A percentile compares a stretch with the other conserved stretches of the same genome.
These are phyloP conservation scores for Numenius phaeopus DNA, from an alignment of 2,797 vertebrate genomes.

Conservation along the genomic window DNA sequence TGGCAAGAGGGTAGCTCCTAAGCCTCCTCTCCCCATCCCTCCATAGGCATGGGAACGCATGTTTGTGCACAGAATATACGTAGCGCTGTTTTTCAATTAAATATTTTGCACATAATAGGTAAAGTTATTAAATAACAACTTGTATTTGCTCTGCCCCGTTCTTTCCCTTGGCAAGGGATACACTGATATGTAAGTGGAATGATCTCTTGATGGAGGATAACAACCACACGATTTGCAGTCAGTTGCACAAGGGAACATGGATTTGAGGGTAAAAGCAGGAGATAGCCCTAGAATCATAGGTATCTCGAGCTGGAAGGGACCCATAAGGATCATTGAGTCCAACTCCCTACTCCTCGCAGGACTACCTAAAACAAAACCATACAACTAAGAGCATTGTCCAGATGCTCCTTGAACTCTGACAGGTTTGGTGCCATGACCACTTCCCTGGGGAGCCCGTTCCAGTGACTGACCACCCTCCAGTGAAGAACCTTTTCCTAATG, in stretches of 20 bases:
- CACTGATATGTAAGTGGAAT: neutral
- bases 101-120: neutral
- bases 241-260: neutral
- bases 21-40: neutral
- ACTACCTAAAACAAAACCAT: neutral
- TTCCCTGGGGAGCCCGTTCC: neutral
- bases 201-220: neutral
- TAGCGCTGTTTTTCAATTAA: neutral
- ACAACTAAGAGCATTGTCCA: neutral
- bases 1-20: neutral
- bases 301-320: neutral
- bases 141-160: neutral
- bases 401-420: neutral
- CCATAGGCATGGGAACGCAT: neutral
- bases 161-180: neutral
- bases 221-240: neutral
- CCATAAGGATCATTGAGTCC: neutral
- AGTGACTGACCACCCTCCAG: neutral
- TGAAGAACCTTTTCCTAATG: neutral
- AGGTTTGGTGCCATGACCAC: neutral
- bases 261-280: neutral
- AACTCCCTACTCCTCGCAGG: neutral
- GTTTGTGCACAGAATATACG: neutral
- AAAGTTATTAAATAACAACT: neutral
- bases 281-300: neutral